phyloP scores from a whole-genome alignment of 2,888 invertebrate species.

The Dasypolia templi region DNA sequence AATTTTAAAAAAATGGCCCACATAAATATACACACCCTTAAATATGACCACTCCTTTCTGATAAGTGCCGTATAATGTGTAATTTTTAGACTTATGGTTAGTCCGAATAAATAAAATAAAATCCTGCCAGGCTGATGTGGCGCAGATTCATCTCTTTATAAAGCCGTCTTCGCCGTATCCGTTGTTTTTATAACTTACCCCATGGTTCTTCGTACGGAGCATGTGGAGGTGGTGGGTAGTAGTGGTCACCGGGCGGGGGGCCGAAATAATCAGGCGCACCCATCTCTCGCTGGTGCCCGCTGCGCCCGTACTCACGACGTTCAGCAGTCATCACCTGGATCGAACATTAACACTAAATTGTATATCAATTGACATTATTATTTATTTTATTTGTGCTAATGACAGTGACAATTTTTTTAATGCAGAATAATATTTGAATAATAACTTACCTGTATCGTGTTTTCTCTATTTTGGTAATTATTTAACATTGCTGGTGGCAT shows the following conservation, averaged over 20 bases:
- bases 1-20: too few species aligned
- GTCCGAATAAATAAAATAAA: background rate
- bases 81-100: background rate
- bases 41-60: too few species aligned
- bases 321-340: constrained; percentile 17
- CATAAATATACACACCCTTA: too few species aligned
- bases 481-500: constrained; percentile 84
- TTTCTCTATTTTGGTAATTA: constrained; percentile 93
- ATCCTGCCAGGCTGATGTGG: background rate
- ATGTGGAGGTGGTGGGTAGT: constrained; percentile 77
- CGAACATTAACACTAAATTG: background rate
- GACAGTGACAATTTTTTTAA: background rate
- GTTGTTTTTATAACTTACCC: background rate
- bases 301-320: constrained; percentile 93
- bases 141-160: background rate
- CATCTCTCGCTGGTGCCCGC: constrained; percentile 79
- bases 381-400: background rate
- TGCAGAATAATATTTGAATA: background rate
- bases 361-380: background rate
- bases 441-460: constrained; percentile 94
- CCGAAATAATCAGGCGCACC: constrained; percentile 81
- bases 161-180: background rate
- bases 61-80: background rate
- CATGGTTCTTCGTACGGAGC: constrained; percentile 80
- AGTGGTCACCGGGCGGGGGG: constrained; percentile 87